Conservation (phyloP, 92 coral and sea anemone genomes). For the Bergia puertoricense region DNA sequence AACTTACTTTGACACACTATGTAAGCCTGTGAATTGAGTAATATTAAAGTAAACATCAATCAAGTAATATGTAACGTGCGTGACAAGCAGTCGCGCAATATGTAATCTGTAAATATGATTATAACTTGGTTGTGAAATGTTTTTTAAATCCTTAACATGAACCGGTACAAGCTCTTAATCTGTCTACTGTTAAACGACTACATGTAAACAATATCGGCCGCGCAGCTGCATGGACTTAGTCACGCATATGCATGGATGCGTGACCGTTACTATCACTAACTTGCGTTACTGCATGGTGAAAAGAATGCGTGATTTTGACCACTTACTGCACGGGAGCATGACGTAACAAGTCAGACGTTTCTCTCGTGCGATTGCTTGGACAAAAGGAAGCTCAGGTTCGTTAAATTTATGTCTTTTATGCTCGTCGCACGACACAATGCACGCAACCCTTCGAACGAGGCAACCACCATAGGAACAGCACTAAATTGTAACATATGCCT, state of each 20-base stretch:
- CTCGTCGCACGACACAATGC: conserved; percentile 2
- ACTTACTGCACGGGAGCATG: conserved; percentile 36
- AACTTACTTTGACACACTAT: not conserved
- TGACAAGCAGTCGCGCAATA: no score
- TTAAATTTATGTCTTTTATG: conserved; percentile 15
- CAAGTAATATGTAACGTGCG: not conserved
- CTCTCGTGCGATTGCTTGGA: conserved; percentile 17
- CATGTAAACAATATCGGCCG: not conserved
- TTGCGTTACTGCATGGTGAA: conserved; percentile 39
- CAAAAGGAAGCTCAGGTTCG: conserved; percentile 30
- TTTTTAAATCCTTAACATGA: not conserved
- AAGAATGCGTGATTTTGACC: not conserved
- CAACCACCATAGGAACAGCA: not conserved
- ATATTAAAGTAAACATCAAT: not conserved
- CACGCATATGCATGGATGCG: conserved; percentile 41
- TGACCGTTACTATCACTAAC: conserved; percentile 5
- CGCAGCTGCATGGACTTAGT: conserved; percentile 4
- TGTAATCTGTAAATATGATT: not conserved
- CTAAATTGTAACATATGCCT: not conserved
- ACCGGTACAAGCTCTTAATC: not conserved
- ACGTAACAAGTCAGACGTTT: conserved; percentile 29
- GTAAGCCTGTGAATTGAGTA: no score
- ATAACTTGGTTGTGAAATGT: not conserved
- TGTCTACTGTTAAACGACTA: not conserved
- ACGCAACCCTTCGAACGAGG: not conserved